Evolutionary conservation across 2,113 vertebrate species (phyloP).

Genomic region (Larimichthys crocea): DNA sequence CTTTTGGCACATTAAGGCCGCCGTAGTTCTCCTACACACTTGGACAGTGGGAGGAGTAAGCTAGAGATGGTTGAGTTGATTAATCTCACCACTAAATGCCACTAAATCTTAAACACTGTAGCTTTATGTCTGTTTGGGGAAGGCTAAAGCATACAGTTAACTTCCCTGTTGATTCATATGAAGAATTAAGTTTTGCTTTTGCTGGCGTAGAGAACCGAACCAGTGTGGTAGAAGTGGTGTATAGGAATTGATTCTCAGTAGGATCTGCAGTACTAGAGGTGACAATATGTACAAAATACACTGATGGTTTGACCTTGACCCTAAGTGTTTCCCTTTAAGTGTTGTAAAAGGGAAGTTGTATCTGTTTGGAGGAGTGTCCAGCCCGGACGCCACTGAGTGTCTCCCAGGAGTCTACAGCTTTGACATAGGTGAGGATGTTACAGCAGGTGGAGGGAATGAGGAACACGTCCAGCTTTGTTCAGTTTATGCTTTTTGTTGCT

Average conservation of each 20-base stretch:
- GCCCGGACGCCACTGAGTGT: slow-evolving; percentile 71
- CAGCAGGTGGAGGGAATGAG: not conserved
- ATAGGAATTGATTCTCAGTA: not conserved
- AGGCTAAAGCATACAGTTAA: not conserved
- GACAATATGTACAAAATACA: not conserved
- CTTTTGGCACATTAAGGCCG: no score
- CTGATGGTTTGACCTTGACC: no score
- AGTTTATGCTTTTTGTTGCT: not conserved
- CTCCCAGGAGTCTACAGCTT: slow-evolving; percentile 80
- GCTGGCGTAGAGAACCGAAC: not conserved
- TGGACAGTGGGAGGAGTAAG: no score
- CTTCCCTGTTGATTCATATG: not conserved
- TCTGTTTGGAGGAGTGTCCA: slow-evolving; percentile 80
- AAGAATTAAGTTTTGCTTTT: not conserved
- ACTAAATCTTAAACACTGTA: no score
- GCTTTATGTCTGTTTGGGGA: no score
- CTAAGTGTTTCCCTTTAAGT: slow-evolving; percentile 53
- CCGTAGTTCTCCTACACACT: no score
- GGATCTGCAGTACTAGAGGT: not conserved
- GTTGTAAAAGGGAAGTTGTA: slow-evolving; percentile 81
- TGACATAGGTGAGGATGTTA: slow-evolving; percentile 75
- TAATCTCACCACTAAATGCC: no score
- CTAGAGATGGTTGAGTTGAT: no score
- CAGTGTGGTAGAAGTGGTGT: not conserved
- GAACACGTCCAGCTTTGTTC: not conserved